Evolutionary conservation across 2,797 vertebrate species (phyloP).

Genomic region (Crenichthys baileyi): DNA sequence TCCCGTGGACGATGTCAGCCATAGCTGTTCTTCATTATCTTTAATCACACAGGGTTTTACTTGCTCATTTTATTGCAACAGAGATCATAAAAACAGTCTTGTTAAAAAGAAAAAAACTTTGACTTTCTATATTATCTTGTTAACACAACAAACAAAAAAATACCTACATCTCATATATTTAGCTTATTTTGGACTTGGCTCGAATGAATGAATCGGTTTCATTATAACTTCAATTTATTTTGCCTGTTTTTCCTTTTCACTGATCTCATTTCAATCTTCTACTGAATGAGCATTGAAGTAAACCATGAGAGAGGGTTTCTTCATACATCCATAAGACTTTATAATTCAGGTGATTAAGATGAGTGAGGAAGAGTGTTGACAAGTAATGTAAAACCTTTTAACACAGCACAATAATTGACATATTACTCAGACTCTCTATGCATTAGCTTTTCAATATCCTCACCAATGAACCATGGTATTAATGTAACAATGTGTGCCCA

Average conservation of each 20-base stretch:
- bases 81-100: conserved; percentile 83
- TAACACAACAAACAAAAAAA: conserved; percentile 74
- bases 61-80: conserved; percentile 84
- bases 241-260: conserved; percentile 18
- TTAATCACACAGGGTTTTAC: conserved; percentile 86
- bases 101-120: conserved; percentile 76
- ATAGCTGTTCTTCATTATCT: conserved; percentile 87
- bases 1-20: conserved; percentile 76
- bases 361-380: conserved; percentile 44
- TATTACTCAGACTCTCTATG: conserved; percentile 66
- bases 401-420: conserved; percentile 65
- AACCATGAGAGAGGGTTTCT: conserved; percentile 27
- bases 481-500: conserved; percentile 58
- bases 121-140: conserved; percentile 81
- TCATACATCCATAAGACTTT: conserved; percentile 24
- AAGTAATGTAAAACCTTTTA: conserved; percentile 62
- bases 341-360: conserved; percentile 44
- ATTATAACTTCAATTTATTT: conserved; percentile 27
- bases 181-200: conserved; percentile 32
- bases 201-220: conserved; percentile 35
- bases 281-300: conserved; percentile 29
- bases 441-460: conserved; percentile 61
- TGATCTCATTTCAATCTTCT: conserved; percentile 12
- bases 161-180: background rate
- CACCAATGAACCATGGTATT: conserved; percentile 58